Conservation (phyloP, 2,797 vertebrate genomes). For the Ambastaia sidthimunki region DNA sequence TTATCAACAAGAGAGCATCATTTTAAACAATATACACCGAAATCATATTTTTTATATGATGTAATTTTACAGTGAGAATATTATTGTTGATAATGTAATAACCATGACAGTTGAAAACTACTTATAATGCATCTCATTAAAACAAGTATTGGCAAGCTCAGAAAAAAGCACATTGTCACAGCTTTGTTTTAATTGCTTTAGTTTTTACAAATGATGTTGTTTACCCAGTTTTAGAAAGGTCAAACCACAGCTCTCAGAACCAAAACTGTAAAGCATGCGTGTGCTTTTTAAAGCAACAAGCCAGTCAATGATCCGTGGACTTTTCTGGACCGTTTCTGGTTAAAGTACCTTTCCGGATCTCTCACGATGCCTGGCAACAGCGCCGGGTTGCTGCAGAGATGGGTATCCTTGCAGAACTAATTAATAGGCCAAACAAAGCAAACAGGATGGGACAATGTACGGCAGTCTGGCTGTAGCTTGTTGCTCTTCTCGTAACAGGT, state of each 20-base stretch:
- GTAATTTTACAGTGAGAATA: background rate
- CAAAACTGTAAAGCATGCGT: background rate
- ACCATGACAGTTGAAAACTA: background rate
- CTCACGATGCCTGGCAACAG: constrained; percentile 47
- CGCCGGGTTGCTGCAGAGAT: constrained; percentile 44
- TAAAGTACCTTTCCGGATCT: constrained; percentile 23
- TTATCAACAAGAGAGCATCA: background rate
- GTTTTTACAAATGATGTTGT: background rate
- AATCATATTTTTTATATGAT: background rate
- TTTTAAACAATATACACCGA: too few relatives aligned
- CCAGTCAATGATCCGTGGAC: background rate
- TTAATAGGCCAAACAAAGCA: constrained; percentile 51
- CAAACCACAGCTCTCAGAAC: too few relatives aligned
- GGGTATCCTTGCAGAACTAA: constrained; percentile 58
- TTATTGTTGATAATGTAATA: background rate
- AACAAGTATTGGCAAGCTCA: background rate
- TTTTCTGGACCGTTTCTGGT: constrained; percentile 3
- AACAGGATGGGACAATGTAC: constrained; percentile 48
- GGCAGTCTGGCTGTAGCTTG: constrained; percentile 32
- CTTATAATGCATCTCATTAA: background rate
- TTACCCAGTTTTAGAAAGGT: background rate
- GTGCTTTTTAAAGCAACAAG: background rate
- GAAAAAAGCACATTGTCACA: background rate
- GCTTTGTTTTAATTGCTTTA: background rate
- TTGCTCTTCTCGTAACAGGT: constrained; percentile 41